Evolutionary conservation across 2,113 vertebrate genomes (phyloP).

Genomic region (Craseonycteris thonglongyai): DNA sequence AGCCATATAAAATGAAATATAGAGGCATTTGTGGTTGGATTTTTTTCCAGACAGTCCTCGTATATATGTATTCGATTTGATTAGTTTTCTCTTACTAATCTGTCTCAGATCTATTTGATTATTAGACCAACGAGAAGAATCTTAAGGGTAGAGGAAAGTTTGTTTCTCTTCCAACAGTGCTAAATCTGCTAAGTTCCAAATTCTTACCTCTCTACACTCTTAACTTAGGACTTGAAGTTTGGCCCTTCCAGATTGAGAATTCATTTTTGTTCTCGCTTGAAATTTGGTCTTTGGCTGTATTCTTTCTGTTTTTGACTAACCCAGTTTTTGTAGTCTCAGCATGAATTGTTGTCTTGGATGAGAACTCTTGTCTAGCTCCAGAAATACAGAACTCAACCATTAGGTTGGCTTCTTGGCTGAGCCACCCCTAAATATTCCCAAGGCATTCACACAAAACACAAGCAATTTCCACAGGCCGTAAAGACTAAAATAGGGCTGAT

Average conservation of each 20-base stretch:
- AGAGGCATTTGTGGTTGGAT: too few relatives aligned
- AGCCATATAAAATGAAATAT: too few relatives aligned
- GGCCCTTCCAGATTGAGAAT: not conserved
- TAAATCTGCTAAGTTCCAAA: not conserved
- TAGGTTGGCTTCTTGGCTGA: not conserved
- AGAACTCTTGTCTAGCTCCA: not conserved
- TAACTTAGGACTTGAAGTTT: not conserved
- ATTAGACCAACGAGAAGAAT: too few relatives aligned
- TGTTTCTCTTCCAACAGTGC: too few relatives aligned
- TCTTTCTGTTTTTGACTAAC: not conserved
- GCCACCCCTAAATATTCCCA: not conserved
- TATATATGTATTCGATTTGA: too few relatives aligned
- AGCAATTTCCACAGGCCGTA: not conserved
- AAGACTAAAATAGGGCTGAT: not conserved
- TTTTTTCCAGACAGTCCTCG: too few relatives aligned
- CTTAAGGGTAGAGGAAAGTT: too few relatives aligned
- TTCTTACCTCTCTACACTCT: not conserved
- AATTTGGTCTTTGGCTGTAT: not conserved
- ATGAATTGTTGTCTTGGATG: not conserved
- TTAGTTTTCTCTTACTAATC: too few relatives aligned
- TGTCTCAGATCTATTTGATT: too few relatives aligned
- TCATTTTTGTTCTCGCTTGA: not conserved
- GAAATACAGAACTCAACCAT: not conserved
- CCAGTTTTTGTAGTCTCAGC: not conserved
- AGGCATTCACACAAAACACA: not conserved